A percentile compares a stretch with the other conserved stretches of the same genome.
Conservation (phyloP, 2,113 vertebrate species). For the Accipiter virgatus region DNA sequence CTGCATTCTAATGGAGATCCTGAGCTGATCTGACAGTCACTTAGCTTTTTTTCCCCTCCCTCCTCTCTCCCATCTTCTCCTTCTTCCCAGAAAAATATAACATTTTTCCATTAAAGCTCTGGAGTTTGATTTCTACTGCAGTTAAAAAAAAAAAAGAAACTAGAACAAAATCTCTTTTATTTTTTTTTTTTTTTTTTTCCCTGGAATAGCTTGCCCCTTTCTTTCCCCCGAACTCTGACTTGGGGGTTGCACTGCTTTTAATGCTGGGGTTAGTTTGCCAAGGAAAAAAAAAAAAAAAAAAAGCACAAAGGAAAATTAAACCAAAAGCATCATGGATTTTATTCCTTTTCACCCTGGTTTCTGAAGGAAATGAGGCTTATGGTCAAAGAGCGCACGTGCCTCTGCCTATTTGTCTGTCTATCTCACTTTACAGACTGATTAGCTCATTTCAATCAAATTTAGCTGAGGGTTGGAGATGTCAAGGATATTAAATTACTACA, state of each 20-base stretch:
- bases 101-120: not conserved
- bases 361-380: constrained; percentile 10
- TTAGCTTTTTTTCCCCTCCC: constrained; percentile 6
- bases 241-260: not conserved
- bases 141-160: too few relatives aligned
- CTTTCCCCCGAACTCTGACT: not conserved
- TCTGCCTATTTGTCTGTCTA: constrained; percentile 29
- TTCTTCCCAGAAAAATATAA: constrained; percentile 1
- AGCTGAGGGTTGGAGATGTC: constrained; percentile 1
- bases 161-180: not conserved
- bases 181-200: not conserved
- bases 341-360: not conserved
- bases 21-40: constrained; percentile 74
- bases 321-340: not conserved
- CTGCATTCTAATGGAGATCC: constrained; percentile 82
- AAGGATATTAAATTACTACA: not conserved
- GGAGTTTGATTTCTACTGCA: not conserved
- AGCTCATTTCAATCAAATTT: constrained; percentile 50
- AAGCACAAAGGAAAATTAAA: not conserved
- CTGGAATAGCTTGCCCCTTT: not conserved
- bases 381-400: not conserved
- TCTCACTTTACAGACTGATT: constrained; percentile 39
- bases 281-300: not conserved
- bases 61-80: not conserved
- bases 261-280: not conserved